phyloP scores from a whole-genome alignment of 2,888 invertebrate species.

The Diachrysia chrysitis region DNA sequence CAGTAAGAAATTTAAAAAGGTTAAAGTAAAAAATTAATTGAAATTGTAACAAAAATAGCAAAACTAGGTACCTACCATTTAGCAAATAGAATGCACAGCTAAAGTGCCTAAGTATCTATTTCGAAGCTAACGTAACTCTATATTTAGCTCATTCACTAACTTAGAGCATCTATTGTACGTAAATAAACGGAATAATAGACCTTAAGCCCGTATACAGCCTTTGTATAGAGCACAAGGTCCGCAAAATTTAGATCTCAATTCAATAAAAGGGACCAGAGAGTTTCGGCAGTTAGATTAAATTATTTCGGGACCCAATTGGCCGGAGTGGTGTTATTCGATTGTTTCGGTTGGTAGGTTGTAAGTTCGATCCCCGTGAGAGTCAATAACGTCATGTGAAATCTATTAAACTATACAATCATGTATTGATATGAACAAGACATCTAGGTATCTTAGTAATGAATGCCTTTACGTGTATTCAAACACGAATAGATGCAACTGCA shows the following conservation, averaged over 20 bases:
- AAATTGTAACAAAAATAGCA: neutral
- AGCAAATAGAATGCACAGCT: neutral
- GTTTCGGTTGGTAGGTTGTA: neutral
- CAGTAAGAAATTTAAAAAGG: too few relatives aligned
- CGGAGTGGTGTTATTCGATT: neutral
- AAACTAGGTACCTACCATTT: too few relatives aligned
- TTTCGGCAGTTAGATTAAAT: neutral
- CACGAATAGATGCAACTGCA: too few relatives aligned
- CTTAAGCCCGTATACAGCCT: neutral
- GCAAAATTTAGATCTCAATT: constrained; percentile 3
- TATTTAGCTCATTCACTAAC: neutral
- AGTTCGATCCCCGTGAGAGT: neutral
- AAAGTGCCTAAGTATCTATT: neutral
- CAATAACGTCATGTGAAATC: too few relatives aligned
- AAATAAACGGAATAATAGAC: neutral
- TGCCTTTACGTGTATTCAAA: too few relatives aligned
- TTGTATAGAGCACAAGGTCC: neutral
- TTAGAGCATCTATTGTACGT: neutral
- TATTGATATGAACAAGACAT: too few relatives aligned
- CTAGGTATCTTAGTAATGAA: too few relatives aligned
- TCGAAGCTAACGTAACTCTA: neutral
- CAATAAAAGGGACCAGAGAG: neutral
- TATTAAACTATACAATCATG: too few relatives aligned
- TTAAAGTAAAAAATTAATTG: too few relatives aligned
- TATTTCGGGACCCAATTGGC: neutral